These are phyloP conservation scores for Melanostoma mellinum DNA, from an alignment of 2,888 invertebrate species.

Conservation along the genomic window DNA sequence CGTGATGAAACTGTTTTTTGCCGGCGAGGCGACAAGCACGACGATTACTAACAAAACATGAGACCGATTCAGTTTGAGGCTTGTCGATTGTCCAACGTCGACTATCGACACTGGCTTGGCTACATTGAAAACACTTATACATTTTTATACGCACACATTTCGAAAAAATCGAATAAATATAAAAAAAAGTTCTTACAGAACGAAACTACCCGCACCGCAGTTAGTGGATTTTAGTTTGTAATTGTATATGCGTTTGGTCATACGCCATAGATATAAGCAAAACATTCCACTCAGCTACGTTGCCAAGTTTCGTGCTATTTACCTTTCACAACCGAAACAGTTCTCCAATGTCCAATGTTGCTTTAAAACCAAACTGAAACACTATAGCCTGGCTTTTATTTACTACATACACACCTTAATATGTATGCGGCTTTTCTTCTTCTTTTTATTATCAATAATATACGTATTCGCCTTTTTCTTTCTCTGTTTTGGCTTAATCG, in stretches of 20 bases:
- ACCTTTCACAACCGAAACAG: slow-evolving; percentile 62
- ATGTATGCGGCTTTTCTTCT: slow-evolving; percentile 27
- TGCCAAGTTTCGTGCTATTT: slow-evolving; percentile 57
- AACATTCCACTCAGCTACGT: slow-evolving; percentile 20
- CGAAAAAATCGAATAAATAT: not conserved
- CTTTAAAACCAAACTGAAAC: slow-evolving; percentile 16
- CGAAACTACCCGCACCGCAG: slow-evolving; percentile 6
- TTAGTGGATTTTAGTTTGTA: no score
- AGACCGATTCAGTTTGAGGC: slow-evolving; percentile 44
- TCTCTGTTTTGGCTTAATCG: slow-evolving; percentile 41
- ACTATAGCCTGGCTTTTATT: slow-evolving; percentile 1
- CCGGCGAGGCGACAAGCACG: slow-evolving; percentile 14
- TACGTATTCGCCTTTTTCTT: not conserved
- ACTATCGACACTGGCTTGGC: slow-evolving; percentile 19
- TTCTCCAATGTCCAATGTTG: slow-evolving; percentile 23
- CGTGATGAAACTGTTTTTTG: slow-evolving; percentile 21
- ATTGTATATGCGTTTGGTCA: not conserved
- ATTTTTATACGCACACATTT: no score
- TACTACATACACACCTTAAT: not conserved
- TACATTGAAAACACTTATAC: no score
- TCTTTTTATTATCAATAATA: not conserved
- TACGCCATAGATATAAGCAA: not conserved
- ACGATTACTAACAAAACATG: not conserved
- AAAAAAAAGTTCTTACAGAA: slow-evolving; percentile 45
- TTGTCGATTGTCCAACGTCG: slow-evolving; percentile 8